Conservation (phyloP, 2,888 invertebrate genomes). For the Meta bourneti region DNA sequence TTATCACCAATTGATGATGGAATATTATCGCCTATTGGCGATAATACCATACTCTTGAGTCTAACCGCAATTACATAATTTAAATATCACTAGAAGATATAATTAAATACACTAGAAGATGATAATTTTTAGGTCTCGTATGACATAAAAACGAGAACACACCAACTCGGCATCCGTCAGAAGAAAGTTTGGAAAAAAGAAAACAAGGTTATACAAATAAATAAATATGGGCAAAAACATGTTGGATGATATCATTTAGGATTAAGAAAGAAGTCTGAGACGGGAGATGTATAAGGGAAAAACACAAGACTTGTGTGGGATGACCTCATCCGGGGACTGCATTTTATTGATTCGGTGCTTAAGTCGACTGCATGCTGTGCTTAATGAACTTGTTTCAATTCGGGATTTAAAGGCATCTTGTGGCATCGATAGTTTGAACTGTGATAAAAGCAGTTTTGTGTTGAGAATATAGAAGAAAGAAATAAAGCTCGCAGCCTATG, state of each 20-base stretch:
- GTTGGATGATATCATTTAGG: background rate
- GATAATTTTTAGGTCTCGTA: slow-evolving; percentile 13
- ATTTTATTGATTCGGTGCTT: background rate
- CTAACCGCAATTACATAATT: no score
- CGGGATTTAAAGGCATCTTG: background rate
- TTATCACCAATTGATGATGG: no score
- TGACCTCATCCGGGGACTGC: no score
- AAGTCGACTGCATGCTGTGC: background rate
- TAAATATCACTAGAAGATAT: no score
- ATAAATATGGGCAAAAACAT: background rate
- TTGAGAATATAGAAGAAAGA: no score
- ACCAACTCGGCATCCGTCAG: slow-evolving; percentile 5
- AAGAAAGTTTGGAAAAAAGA: background rate
- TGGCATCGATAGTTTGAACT: no score
- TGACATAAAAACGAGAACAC: slow-evolving; percentile 5
- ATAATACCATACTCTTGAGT: no score
- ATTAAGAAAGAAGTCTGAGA: background rate
- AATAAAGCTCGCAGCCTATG: no score
- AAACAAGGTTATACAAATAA: background rate
- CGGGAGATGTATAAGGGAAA: background rate
- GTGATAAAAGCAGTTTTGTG: no score
- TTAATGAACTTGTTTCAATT: background rate
- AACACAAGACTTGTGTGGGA: background rate
- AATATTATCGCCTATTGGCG: no score
- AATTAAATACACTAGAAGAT: no score